These are phyloP conservation scores for Hipparchia semele DNA, from an alignment of 2,888 invertebrate genomes.

Conservation along the genomic window DNA sequence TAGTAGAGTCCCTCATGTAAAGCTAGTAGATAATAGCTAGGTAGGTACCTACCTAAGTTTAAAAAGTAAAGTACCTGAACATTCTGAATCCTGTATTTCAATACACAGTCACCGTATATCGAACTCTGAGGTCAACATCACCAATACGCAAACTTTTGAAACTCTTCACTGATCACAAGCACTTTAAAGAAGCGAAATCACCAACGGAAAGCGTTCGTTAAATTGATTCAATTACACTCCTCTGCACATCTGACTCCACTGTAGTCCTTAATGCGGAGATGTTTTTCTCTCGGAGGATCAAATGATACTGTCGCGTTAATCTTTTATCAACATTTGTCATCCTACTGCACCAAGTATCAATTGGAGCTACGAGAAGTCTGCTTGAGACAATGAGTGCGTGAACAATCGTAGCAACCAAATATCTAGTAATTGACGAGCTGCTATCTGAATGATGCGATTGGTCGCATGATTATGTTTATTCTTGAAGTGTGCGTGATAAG, in stretches of 20 bases:
- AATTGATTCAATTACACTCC: conserved; percentile 73
- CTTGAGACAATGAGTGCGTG: conserved; percentile 64
- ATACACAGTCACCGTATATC: conserved; percentile 41
- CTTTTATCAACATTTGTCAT: conserved; percentile 73
- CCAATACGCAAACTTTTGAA: conserved; percentile 38
- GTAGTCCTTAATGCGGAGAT: conserved; percentile 48
- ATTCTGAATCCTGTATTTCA: conserved; percentile 37
- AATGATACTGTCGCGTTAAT: conserved; percentile 74
- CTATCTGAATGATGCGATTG: conserved; percentile 72
- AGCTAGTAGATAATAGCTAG: neutral
- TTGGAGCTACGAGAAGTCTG: conserved; percentile 43
- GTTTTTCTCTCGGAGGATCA: conserved; percentile 63
- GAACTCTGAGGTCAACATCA: conserved; percentile 43
- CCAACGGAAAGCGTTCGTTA: conserved; percentile 69
- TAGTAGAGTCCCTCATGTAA: no score
- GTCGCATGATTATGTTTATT: conserved; percentile 66
- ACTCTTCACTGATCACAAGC: conserved; percentile 37
- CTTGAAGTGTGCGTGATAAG: conserved; percentile 57
- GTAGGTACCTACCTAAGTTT: neutral
- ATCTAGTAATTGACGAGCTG: conserved; percentile 54
- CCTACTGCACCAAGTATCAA: conserved; percentile 57
- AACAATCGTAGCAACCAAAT: conserved; percentile 60
- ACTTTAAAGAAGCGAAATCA: conserved; percentile 55
- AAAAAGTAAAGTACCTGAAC: conserved; percentile 37
- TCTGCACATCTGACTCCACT: conserved; percentile 38